Evolutionary conservation across 2,888 invertebrate genomes (phyloP).

Genomic region (Zygothrica quintamaculata): DNA sequence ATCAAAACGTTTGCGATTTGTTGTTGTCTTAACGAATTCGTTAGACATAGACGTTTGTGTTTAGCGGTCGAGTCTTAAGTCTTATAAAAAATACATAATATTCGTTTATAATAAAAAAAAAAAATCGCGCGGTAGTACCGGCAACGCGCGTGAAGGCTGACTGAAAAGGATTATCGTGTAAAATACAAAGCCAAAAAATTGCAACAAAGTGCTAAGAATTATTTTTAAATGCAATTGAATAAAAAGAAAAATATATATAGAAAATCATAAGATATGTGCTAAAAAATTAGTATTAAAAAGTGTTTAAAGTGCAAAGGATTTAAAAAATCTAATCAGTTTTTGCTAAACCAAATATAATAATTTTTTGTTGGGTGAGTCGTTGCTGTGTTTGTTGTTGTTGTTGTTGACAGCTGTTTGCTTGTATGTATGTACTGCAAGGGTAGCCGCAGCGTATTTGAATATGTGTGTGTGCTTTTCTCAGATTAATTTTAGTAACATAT

Average conservation of each 20-base stretch:
- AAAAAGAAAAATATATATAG: too few species aligned
- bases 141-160: conserved; percentile 6
- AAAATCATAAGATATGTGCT: conserved; percentile 26
- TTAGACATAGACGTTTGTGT: conserved; percentile 41
- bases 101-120: not conserved
- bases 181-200: conserved; percentile 15
- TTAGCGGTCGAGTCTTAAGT: conserved; percentile 32
- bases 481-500: conserved; percentile 69
- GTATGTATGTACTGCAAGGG: conserved; percentile 52
- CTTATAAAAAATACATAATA: not conserved
- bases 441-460: conserved; percentile 19
- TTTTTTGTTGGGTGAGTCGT: conserved; percentile 64
- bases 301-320: conserved; percentile 8
- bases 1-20: not conserved
- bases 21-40: conserved; percentile 37
- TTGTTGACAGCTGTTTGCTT: conserved; percentile 68
- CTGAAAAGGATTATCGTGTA: conserved; percentile 19
- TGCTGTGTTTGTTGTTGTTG: conserved; percentile 44
- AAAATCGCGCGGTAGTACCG: not conserved
- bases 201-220: conserved; percentile 21
- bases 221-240: conserved; percentile 17
- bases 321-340: conserved; percentile 8
- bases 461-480: conserved; percentile 26
- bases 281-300: conserved; percentile 17
- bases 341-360: conserved; percentile 32